Base-by-base conservation (phyloP, 2,888 invertebrate species). In the Napeogenes sylphis region DNA sequence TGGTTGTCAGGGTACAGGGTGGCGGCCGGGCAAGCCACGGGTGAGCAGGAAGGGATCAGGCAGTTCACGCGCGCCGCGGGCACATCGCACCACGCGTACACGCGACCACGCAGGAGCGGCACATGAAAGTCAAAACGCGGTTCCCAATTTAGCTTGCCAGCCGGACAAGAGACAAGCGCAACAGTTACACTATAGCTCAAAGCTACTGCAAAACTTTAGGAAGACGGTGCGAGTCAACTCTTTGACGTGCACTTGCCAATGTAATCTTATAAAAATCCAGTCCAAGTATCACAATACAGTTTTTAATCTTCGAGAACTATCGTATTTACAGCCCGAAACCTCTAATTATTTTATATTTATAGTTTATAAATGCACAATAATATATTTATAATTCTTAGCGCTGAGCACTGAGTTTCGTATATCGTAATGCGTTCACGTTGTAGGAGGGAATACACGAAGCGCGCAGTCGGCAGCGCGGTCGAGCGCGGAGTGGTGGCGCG, bases 21-120 rank as follows among this genome's bases (percentile, higher is more conserved):
- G 93, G 94, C 94, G 93, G 94, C 92, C 91, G 93, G 94, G 93
- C 94, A 93, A 92, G 93, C 94, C 94, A 94, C 94, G 94, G 94
- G 94, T 93, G 87, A 87, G 83, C 85, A 81, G 84, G 84, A 82
- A 76, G 75, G 80, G 81, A 81, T 82, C 83, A 81, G 85, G 84
- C 81, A 82, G 86, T 87, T 85, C 85, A 88, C 85, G 87, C 87
- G 87, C 86, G 90, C 73, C 83, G 88, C 88, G 88, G 87, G 88
- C 88, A 88, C 90, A 90, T 89, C 80, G 87, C 87, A 87, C 87
- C 88, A 83, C 85, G 84, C 79, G 85, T 81, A 84, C 88, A 87
- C 87, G 85, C 87, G 83, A 82, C 81, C 84, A 83, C 84, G 79
- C 83, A 78, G 80, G 77, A 80, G 80, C 90, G 81, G 89, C 90